Conservation (phyloP, 1,140 invertebrate species). For the Temnothorax longispinosus region DNA sequence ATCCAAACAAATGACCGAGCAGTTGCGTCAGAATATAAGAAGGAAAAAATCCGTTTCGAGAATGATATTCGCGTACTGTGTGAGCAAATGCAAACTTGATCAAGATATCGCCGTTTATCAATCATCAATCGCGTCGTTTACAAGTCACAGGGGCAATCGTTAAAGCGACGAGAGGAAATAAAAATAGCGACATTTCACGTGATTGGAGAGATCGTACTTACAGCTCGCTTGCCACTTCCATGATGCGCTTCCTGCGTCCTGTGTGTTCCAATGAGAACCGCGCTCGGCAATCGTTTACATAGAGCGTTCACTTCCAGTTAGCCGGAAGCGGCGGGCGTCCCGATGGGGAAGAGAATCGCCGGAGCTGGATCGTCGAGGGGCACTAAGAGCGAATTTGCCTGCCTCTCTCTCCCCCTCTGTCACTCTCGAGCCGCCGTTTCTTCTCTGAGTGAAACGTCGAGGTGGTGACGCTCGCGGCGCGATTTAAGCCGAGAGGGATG, state of each 20-base stretch:
- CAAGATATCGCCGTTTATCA: background rate
- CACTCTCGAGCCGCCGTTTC: conserved; percentile 12
- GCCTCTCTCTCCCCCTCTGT: background rate
- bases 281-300: conserved; percentile 76
- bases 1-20: background rate
- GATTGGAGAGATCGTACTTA: conserved; percentile 75
- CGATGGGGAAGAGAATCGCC: conserved; percentile 37
- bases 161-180: background rate
- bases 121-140: background rate
- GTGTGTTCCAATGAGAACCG: conserved; percentile 61
- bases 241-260: conserved; percentile 65
- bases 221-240: conserved; percentile 84
- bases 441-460: conserved; percentile 39
- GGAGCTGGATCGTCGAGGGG: conserved; percentile 39
- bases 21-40: background rate
- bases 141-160: background rate
- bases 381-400: conserved; percentile 40
- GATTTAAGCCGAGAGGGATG: conserved; percentile 34
- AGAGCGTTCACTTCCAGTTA: conserved; percentile 79
- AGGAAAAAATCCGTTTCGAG: background rate
- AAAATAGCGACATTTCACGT: background rate
- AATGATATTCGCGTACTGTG: background rate
- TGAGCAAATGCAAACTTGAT: background rate
- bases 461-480: background rate
- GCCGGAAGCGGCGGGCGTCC: conserved; percentile 76